These are phyloP conservation scores for Tinea semifulvella DNA, from an alignment of 2,888 invertebrate genomes.

Conservation along the genomic window DNA sequence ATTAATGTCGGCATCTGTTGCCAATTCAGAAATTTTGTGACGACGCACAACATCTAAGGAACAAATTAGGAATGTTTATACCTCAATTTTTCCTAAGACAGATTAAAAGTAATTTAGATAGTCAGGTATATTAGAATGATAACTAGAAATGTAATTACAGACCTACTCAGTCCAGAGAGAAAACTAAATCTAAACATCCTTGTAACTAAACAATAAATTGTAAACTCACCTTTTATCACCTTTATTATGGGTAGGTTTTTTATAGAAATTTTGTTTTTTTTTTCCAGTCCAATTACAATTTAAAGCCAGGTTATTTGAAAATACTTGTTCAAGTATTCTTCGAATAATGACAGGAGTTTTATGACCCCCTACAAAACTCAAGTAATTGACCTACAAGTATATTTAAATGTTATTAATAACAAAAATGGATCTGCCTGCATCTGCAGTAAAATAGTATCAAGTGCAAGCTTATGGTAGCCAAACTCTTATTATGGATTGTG, in stretches of 20 bases:
- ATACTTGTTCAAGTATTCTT: conserved; percentile 14
- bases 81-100: no score
- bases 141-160: no score
- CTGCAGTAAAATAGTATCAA: no score
- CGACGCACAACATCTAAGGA: conserved; percentile 15
- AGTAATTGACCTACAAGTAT: conserved; percentile 9
- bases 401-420: background rate
- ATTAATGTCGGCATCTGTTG: conserved; percentile 16
- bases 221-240: conserved; percentile 12
- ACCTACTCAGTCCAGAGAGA: background rate
- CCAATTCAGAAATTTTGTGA: conserved; percentile 14
- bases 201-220: background rate
- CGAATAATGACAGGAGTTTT: background rate
- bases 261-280: conserved; percentile 8
- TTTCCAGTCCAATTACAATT: conserved; percentile 8
- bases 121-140: background rate
- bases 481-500: no score
- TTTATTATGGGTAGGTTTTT: conserved; percentile 10
- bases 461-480: no score
- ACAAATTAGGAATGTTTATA: no score
- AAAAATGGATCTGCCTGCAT: no score
- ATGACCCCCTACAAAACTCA: conserved; percentile 14
- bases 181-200: background rate
- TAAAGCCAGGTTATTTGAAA: conserved; percentile 14
- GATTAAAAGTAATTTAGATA: no score